phyloP scores from a whole-genome alignment of 2,797 vertebrate species.

The Phyllotis vaccarum region DNA sequence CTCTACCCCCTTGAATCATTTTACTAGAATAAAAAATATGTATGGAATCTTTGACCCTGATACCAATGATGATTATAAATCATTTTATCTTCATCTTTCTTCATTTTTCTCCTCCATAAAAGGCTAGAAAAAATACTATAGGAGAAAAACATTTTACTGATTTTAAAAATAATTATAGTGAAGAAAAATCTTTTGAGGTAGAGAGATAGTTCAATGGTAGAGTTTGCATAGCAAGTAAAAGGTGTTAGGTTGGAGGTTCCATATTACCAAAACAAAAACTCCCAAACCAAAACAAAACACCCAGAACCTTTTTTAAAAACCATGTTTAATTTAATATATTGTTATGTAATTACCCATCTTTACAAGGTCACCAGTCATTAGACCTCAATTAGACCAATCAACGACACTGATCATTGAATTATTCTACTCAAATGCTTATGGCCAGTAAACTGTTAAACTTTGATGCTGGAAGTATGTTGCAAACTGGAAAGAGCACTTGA shows the following conservation, averaged over 20 bases:
- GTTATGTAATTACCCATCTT: not conserved
- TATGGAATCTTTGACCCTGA: not conserved
- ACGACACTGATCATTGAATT: not conserved
- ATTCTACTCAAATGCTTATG: constrained; percentile 24
- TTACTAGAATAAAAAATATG: not conserved
- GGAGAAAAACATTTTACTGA: constrained; percentile 15
- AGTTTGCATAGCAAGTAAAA: not conserved
- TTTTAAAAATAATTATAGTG: constrained; percentile 21
- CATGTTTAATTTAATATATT: not conserved
- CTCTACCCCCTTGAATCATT: not conserved
- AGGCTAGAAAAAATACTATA: constrained; percentile 37
- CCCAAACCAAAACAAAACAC: not conserved
- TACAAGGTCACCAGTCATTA: not conserved
- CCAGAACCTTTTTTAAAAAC: not conserved
- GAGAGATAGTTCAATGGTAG: not conserved
- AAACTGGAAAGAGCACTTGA: not conserved
- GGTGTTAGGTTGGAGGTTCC: not conserved
- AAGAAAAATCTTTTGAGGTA: not conserved
- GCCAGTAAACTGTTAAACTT: not conserved
- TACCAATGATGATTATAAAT: not conserved
- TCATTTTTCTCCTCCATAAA: constrained; percentile 38
- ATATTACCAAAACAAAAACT: not conserved
- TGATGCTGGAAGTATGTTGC: not conserved
- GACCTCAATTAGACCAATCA: too few species aligned
- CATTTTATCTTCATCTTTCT: not conserved